Percentiles rank a stretch among this genome's conserved stretches.
Conservation (phyloP, 64 coral and sea anemone genomes). For the Porites lutea region DNA sequence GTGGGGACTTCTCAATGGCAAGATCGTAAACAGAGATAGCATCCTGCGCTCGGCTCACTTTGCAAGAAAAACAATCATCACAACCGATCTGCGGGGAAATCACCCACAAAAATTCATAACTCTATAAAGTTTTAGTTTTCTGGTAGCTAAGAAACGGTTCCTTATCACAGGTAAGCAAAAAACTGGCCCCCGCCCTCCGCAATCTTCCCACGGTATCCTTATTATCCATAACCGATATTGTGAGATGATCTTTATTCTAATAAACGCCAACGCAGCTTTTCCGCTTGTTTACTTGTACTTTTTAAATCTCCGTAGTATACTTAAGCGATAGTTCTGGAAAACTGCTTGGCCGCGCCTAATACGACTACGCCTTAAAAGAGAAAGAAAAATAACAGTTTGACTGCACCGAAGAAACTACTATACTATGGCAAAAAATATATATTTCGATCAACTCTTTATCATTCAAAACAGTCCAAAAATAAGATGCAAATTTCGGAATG, state of each 20-base stretch:
- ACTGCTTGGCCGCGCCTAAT: neutral
- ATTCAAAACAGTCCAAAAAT: constrained; percentile 17
- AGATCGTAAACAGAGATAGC: neutral
- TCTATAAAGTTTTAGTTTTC: neutral
- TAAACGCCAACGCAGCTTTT: constrained; percentile 13
- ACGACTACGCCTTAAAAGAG: no score
- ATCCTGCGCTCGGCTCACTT: neutral
- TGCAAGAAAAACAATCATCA: neutral
- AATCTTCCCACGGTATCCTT: constrained; percentile 7
- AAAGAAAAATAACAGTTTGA: neutral
- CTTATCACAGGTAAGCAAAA: neutral
- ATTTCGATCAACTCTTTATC: neutral
- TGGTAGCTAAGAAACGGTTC: constrained; percentile 23
- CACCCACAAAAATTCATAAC: neutral
- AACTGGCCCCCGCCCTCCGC: neutral
- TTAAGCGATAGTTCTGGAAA: neutral
- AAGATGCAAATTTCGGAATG: constrained; percentile 82
- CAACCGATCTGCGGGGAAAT: neutral
- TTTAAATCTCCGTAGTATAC: neutral
- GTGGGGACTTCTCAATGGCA: constrained; percentile 31
- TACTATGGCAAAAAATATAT: neutral
- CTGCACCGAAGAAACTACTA: neutral
- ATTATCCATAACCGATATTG: neutral
- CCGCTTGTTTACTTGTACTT: neutral
- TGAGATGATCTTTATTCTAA: neutral